A percentile compares a stretch with the other conserved stretches of the same genome.
These are phyloP conservation scores for Redunca redunca DNA, from an alignment of 2,113 vertebrate species.

Conservation along the genomic window DNA sequence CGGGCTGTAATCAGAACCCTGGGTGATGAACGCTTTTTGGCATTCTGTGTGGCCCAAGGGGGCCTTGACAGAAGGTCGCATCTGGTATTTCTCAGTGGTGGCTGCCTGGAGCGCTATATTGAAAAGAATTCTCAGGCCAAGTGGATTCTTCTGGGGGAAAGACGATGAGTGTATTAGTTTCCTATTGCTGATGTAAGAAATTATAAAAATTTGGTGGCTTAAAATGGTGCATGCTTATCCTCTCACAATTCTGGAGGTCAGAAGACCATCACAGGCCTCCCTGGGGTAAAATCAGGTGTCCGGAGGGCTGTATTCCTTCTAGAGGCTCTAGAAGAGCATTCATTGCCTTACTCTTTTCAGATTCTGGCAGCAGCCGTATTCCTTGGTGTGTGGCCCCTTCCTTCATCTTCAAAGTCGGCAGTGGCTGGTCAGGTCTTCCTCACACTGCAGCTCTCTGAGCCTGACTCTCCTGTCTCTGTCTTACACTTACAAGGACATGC, in stretches of 20 bases:
- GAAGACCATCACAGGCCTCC: neutral
- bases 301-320: neutral
- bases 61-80: neutral
- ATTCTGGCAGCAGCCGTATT: neutral
- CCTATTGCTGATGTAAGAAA: neutral
- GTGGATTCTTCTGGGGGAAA: neutral
- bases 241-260: neutral
- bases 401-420: neutral
- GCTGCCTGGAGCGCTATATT: neutral
- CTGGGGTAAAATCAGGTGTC: neutral
- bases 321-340: no score
- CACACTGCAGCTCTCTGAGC: neutral
- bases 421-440: neutral
- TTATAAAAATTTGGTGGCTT: neutral
- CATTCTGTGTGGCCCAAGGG: neutral
- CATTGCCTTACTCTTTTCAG: neutral
- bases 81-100: neutral
- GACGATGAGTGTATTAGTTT: neutral
- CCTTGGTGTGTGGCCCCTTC: neutral
- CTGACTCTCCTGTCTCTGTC: neutral
- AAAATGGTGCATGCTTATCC: neutral
- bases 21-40: neutral
- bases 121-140: neutral
- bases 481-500: neutral
- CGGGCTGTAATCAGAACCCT: neutral